Base-by-base conservation (phyloP, 2,113 vertebrate species). In the Siphamia tubifer region DNA sequence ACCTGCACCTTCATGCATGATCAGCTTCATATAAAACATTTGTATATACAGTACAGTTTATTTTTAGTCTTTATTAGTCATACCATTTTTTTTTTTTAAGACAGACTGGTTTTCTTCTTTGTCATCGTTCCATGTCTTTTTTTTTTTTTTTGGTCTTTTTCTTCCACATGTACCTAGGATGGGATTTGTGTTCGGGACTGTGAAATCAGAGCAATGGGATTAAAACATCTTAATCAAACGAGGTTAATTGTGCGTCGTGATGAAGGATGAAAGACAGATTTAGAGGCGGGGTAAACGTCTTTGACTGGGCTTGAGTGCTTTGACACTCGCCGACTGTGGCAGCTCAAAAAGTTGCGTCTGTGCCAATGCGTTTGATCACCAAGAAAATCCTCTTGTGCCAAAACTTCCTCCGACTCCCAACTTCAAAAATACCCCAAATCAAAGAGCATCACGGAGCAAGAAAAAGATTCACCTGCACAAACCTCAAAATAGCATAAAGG, bases 321-420 rank as follows among this genome's bases (percentile, higher is more conserved):
- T 17, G 16, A 47, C 39, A 43, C 57, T 48, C 51, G 40, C 58
- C 48, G 45, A 61, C 63, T 62, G 49, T 8, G 48, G 64, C 76
- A 52, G 79, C 71, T 77, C 43, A 63, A 69, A 69, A 83, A 71
- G 60, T 68, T 58, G 69, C 23, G 67, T 65, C 74, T 82, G 63
- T 47, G 66, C 45, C 69, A 12, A 28, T 4, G 10, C 17, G 56
- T 84, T 84, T 87, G 65, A 85, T 77, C 70, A 78, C 70, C 60
- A 58, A 81, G 71, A 82, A 87, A 81, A 66, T 77, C 74, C 76
- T 62, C 84, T 56, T 1, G 58, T 62, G 62, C 74, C 76, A 80
- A 83, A 39, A 72, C 73, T 71, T 81, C 68, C 77, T 52, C 57
- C 6, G 31, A 74, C 64, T 74, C 53, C 62, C 49, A 11, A 72